Base-by-base conservation (phyloP, 2,113 vertebrate species). In the Pteronura brasiliensis region DNA sequence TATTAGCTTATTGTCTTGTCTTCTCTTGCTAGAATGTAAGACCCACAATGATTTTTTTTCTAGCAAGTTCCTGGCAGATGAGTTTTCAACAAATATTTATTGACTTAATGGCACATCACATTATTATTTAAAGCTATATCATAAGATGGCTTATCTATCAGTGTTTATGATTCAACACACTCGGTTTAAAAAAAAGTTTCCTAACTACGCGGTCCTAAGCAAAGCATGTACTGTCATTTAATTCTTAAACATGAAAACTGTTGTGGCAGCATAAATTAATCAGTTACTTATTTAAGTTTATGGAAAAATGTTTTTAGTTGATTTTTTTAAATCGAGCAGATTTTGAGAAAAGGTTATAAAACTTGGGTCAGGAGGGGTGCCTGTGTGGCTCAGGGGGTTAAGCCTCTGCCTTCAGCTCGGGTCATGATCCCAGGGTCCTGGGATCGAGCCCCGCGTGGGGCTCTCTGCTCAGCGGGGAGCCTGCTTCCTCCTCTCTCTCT, bases 1-100 rank as follows among this genome's bases (percentile, higher is more conserved):
- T 96, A 84, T 90, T 85, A 36, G 31, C 88, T 86, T 49, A 34
- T 74, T 87, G 21, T 49, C 47, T 93, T 93, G 6, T 59, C 42
- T 84, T 92, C 85, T 97, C 34, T 87, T 95, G 25, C 27, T 85
- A 85, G 80, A 80, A 79, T 90, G 42, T 67, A 86, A 93, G 47
- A 14, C 83, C 55, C 89, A 90, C 17, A 90, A 82, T 5, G 25
- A 92, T 49, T 74, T 34, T 77, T 93, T 93, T 79, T 13, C 76
- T 93, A 65, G 59, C 85, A 95, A 88, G 20, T 55, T 14, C n/a
- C 18, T 82, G 23, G 6, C 47, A 57, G 17, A 15, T 88, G n/a
- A 39, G 18, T 76, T 29, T 7, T 74, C 29, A 55, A 83, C 42
- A 77, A 88, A 91, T 91, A 80, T 71, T 88, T 82, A 9, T 42